Base-by-base conservation (phyloP, 2,797 vertebrate species). In the Sebastes jordani region DNA sequence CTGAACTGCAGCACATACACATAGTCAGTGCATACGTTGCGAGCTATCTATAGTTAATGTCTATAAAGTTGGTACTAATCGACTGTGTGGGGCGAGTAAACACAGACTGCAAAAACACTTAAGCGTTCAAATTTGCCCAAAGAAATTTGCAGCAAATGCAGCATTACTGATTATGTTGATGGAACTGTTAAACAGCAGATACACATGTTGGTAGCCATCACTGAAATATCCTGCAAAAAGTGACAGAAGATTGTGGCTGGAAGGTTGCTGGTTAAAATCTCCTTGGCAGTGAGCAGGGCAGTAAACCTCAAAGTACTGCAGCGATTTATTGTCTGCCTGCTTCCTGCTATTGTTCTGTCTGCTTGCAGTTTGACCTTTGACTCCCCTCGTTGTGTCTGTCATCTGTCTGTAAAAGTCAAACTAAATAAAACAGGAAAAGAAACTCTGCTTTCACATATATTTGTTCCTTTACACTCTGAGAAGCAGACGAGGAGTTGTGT, bases 321-420 rank as follows among this genome's bases (percentile, higher is more conserved):
- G 36, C 11, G 0, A 11, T 29, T 60, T 58, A 11, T 49, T 55
- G 8, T 55, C 69, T 4, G 7, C 55, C 62, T 11, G 58, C 61
- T 91, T 93, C 92, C 92, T 91, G 85, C 79, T 20, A 91, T 93
- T 93, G 92, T 92, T 85, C 81, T 63, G 25, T 42, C 20, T 20
- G 55, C 46, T 78, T 16, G 22, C 80, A 49, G 29, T 18, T 60
- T 78, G 77, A 90, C 81, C 88, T 87, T 75, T 89, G 65, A 85
- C 27, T 84, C 55, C 29, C 59, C 71, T 54, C 32, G 1, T 36
- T 20, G 27, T 1, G 8, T 59, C 78, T 46, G 82, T 81, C 87
- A 60, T 58, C 55, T 85, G 62, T 77, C 83, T 23, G 6, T 70
- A 30, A 5, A 64, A 64, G 74, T 61, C 46, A 2, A 34, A 65